These are phyloP conservation scores for Nannospalax galili DNA, from an alignment of 2,113 vertebrate species.

Conservation along the genomic window DNA sequence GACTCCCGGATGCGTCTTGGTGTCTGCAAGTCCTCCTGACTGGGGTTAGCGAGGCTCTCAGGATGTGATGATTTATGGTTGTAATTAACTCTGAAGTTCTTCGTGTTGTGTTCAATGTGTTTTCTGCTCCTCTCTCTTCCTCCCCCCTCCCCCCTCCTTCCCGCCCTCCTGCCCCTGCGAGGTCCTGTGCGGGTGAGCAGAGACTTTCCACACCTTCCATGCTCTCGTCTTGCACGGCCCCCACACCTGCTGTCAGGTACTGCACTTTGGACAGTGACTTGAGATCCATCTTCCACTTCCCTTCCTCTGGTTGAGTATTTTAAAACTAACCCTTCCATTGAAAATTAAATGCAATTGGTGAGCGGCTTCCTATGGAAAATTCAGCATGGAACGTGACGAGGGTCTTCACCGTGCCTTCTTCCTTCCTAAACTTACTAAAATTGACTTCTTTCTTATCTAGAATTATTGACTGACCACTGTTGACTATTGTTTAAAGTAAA, in stretches of 20 bases:
- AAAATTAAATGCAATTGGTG: background rate
- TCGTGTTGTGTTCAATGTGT: fast-evolving
- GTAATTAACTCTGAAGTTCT: background rate
- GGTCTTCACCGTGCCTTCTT: background rate
- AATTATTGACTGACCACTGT: background rate
- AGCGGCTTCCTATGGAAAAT: background rate
- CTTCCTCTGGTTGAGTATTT: background rate
- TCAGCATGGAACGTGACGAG: background rate
- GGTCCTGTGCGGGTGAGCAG: fast-evolving
- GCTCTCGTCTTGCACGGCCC: fast-evolving
- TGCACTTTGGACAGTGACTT: fast-evolving
- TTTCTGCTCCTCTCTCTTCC: fast-evolving
- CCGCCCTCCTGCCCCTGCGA: background rate
- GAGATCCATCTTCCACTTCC: too few species aligned
- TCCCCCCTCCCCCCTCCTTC: too few species aligned
- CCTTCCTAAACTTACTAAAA: background rate
- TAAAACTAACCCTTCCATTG: background rate
- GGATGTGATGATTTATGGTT: background rate
- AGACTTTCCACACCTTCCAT: fast-evolving
- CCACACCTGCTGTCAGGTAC: fast-evolving
- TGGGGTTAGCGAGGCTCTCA: background rate
- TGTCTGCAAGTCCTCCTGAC: too few species aligned
- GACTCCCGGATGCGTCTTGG: background rate
- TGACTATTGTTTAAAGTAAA: background rate
- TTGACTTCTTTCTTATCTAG: background rate